Conservation (phyloP, 2,113 vertebrate genomes). For the Chrysochloris asiatica region DNA sequence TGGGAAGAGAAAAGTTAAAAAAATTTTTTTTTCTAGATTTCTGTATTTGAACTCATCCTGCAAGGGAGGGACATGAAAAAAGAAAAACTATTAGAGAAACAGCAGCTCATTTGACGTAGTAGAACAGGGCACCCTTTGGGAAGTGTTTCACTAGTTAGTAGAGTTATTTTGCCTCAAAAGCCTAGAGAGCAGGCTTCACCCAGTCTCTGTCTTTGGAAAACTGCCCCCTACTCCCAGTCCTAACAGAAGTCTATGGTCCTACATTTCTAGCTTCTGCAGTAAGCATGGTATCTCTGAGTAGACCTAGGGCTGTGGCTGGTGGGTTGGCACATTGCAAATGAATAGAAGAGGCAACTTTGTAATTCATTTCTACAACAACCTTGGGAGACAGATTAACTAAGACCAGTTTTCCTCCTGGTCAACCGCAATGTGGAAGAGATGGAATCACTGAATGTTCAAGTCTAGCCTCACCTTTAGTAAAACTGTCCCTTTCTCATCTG, state of each 20-base stretch:
- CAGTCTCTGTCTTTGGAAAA: slow-evolving; percentile 15
- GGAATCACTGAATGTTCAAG: not conserved
- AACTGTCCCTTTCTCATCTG: not conserved
- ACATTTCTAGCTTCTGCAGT: not conserved
- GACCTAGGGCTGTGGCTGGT: not conserved
- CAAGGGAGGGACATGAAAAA: not conserved
- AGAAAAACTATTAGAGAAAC: too few species aligned
- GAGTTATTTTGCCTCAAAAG: not conserved
- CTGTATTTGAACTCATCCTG: not conserved
- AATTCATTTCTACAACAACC: not conserved
- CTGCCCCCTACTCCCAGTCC: not conserved
- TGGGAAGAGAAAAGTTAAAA: too few species aligned
- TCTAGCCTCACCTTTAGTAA: not conserved
- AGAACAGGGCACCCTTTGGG: not conserved
- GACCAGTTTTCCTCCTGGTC: not conserved
- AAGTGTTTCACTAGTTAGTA: not conserved
- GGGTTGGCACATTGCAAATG: not conserved
- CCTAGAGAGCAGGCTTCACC: too few species aligned
- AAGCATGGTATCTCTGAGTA: not conserved
- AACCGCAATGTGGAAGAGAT: not conserved
- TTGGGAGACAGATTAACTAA: not conserved
- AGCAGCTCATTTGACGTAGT: not conserved
- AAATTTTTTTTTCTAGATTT: not conserved
- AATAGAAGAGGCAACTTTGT: not conserved
- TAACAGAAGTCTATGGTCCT: not conserved